Evolutionary conservation across 2,797 vertebrate genomes (phyloP).

Genomic region (Molossus alvarezi): DNA sequence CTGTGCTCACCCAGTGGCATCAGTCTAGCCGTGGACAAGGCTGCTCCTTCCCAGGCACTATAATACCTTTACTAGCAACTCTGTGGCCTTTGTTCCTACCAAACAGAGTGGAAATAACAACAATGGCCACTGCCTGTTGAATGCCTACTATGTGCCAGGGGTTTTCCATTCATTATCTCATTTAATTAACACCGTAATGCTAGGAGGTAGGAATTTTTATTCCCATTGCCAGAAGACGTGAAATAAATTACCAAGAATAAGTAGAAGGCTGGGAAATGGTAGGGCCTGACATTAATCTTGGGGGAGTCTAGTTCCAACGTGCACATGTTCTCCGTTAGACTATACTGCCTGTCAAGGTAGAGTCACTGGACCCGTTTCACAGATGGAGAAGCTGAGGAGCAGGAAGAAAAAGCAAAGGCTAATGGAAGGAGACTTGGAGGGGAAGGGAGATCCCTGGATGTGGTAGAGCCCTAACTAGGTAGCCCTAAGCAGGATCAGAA

Average conservation of each 20-base stretch:
- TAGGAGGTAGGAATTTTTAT: not conserved
- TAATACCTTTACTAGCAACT: not conserved
- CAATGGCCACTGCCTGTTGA: not conserved
- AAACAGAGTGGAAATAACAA: not conserved
- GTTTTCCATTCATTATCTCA: not conserved
- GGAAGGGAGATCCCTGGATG: too few relatives aligned
- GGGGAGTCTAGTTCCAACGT: not conserved
- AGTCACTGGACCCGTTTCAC: not conserved
- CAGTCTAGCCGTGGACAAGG: not conserved
- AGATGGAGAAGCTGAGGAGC: not conserved
- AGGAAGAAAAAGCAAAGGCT: slow-evolving; percentile 8
- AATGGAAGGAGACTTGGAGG: not conserved
- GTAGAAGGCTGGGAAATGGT: not conserved
- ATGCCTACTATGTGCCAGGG: not conserved
- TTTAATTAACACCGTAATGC: not conserved
- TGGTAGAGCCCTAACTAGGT: not conserved
- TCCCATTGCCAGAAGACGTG: not conserved
- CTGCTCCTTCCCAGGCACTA: not conserved
- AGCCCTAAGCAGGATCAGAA: slow-evolving; percentile 6
- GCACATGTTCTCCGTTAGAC: not conserved
- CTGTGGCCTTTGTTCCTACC: not conserved
- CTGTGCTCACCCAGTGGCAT: not conserved
- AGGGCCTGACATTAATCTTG: not conserved
- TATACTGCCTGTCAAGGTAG: not conserved
- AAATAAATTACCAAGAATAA: slow-evolving; percentile 41